Conservation (phyloP, 2,797 vertebrate genomes). For the Psittacula echo region DNA sequence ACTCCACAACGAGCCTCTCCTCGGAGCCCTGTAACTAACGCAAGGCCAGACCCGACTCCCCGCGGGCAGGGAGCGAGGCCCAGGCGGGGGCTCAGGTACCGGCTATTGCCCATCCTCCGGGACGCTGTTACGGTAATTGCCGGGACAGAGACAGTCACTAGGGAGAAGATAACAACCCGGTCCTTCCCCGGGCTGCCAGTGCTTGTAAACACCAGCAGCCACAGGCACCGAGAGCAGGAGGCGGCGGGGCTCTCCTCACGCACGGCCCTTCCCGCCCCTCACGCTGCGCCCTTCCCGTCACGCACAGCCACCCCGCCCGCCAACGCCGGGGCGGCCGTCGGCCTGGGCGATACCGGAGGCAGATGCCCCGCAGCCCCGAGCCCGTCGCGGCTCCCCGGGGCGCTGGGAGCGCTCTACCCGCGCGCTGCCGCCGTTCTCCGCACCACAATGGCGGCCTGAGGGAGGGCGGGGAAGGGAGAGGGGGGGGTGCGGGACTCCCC, state of each 20-base stretch:
- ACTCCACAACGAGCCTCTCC: neutral
- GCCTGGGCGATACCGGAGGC: neutral
- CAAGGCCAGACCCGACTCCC: neutral
- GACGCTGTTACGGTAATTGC: neutral
- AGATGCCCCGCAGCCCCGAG: rapidly evolving
- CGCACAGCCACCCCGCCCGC: neutral
- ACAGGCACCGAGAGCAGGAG: neutral
- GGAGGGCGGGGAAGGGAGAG: neutral
- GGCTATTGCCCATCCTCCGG: neutral
- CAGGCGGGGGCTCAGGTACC: neutral
- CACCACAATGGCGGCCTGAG: neutral
- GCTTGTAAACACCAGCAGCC: neutral
- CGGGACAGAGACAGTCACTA: neutral
- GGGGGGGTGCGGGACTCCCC: constrained; percentile 11
- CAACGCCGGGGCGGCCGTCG: too few relatives aligned
- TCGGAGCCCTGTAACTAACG: neutral
- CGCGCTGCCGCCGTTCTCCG: neutral
- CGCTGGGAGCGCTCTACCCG: neutral
- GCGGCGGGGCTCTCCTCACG: neutral
- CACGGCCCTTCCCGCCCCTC: neutral
- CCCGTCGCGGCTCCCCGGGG: too few relatives aligned
- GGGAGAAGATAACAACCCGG: neutral
- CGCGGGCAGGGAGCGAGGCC: neutral
- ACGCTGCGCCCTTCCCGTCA: neutral
- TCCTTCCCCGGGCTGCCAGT: rapidly evolving